Evolutionary conservation across 2,888 invertebrate species (phyloP), one percentile per base, ranked within the genome.

Genomic region (Bombylius discolor): DNA sequence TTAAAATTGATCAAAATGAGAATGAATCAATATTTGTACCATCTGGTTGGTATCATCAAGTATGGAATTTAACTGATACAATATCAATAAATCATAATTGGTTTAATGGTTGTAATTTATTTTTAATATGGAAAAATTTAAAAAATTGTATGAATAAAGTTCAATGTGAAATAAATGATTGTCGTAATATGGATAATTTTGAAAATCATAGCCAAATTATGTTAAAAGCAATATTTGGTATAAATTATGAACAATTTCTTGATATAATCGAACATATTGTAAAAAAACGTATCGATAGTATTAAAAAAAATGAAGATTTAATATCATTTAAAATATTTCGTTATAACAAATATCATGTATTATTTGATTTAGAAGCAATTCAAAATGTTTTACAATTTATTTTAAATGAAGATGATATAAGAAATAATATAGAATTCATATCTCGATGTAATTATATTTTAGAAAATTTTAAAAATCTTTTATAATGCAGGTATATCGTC

Each of bases 41-140:
- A 32, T 91, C 94, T 56, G 90, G 92, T 44, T 99, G 97, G 96
- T 84, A 89, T 73, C 99, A 99, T 77, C 95, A 97, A 80, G 99
- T 99, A 54, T 83, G 83, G 77, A 99, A 99, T 77, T 66, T 89
- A 69, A 82, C 87, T 59, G 90, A 96, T 68, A 93, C 96, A 39
- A 89, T 98, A 66, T 98, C 98, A 0, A 82, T 99, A 50, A 99
- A 99, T 74, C 98, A 98, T 71, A 99, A 99, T 71, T 97, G 96
- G 91, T 81, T 96, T 57, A 98, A 98, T 77, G 90, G 85, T 1
- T 88, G 89, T 66, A 97, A 96, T 69, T 77, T 95, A 59, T 70
- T 78, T 56, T 71, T 75, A 48, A 82, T 91, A 65, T 93, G 89
- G 87, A 65, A 74, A 1, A 81, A 84, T 50, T 72, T 97, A 50